These are phyloP conservation scores for Stenodema calcarata DNA, from an alignment of 2,888 invertebrate genomes.

Conservation along the genomic window DNA sequence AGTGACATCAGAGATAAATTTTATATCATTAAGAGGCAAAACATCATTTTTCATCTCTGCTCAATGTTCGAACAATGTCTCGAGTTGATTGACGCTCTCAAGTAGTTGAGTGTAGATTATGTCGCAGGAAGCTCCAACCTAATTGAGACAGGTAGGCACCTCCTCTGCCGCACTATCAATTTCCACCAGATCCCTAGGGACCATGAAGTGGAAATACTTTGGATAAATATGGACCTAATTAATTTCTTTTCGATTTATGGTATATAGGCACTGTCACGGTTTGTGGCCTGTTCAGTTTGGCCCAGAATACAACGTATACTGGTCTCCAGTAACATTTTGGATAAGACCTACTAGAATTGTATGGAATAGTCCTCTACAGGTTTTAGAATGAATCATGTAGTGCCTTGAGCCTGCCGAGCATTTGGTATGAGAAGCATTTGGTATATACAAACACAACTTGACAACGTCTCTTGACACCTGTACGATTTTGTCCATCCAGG, in stretches of 20 bases:
- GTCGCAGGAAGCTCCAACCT: not conserved
- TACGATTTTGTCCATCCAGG: slow-evolving; percentile 58
- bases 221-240: no score
- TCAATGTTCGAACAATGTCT: not conserved
- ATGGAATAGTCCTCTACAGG: not conserved
- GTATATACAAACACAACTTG: not conserved
- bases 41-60: not conserved
- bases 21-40: not conserved
- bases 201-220: no score
- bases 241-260: no score
- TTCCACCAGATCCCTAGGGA: no score
- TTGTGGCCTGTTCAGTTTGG: no score
- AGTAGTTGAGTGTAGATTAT: not conserved
- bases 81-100: not conserved
- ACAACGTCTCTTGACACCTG: not conserved
- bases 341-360: no score
- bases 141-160: no score
- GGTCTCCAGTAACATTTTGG: no score
- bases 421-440: not conserved
- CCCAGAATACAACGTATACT: no score
- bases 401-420: not conserved
- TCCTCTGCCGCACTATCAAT: no score
- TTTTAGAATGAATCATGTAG: not conserved
- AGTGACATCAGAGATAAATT: not conserved
- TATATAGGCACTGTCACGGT: no score